Evolutionary conservation across 2,797 vertebrate genomes (phyloP).

Genomic region (Sandelia bainsii): DNA sequence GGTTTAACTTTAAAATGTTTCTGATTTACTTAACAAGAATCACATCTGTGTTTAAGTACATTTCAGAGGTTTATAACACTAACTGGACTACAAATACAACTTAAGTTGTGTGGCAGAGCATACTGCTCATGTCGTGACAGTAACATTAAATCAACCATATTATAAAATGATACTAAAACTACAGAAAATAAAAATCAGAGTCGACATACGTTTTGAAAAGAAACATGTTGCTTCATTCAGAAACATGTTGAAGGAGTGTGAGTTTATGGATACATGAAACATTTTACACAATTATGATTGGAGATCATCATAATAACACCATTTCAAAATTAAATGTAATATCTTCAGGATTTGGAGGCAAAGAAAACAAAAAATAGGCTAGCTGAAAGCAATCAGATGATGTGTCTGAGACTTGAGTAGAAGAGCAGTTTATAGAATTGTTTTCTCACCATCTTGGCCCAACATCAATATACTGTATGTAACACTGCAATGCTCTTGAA

Average conservation of each 20-base stretch:
- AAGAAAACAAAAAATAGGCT: constrained; percentile 5
- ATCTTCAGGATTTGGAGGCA: constrained; percentile 24
- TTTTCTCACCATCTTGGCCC: background rate
- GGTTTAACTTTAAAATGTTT: background rate
- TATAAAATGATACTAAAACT: background rate
- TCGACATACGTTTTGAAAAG: constrained; percentile 40
- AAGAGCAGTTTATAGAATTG: constrained; percentile 15
- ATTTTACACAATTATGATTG: constrained; percentile 43
- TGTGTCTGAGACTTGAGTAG: constrained; percentile 8
- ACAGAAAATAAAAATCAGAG: constrained; percentile 37
- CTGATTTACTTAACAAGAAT: constrained; percentile 1
- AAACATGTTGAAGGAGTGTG: constrained; percentile 50
- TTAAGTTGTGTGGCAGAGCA: background rate
- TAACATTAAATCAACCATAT: background rate
- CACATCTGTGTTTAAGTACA: constrained; percentile 17
- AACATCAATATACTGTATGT: constrained; percentile 8
- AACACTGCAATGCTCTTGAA: constrained; percentile 30
- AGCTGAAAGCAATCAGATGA: constrained; percentile 19
- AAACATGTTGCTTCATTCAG: constrained; percentile 62
- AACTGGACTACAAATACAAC: constrained; percentile 9
- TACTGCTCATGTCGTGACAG: background rate
- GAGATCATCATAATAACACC: constrained; percentile 41
- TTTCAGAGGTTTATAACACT: constrained; percentile 13
- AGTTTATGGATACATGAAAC: constrained; percentile 56
- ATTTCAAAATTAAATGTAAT: constrained; percentile 35